These are phyloP conservation scores for Mormyrus hasselquistii DNA, from an alignment of 2,797 vertebrate species.

Conservation along the genomic window DNA sequence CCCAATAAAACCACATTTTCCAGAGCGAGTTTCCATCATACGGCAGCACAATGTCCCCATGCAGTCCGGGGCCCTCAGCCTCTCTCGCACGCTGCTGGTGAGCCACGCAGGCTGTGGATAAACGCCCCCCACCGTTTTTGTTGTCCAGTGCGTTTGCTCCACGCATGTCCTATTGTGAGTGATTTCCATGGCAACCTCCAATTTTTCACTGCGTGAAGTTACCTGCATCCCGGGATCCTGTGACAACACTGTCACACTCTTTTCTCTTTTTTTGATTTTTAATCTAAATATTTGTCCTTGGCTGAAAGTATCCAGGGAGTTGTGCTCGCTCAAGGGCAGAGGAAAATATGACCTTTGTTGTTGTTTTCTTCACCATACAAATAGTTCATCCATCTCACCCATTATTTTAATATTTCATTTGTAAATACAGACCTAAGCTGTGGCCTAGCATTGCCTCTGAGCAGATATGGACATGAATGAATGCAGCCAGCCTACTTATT, in stretches of 20 bases:
- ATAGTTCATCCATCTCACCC: not conserved
- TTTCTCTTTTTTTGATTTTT: not conserved
- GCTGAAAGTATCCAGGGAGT: not conserved
- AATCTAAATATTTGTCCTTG: constrained; percentile 5
- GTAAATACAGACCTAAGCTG: not conserved
- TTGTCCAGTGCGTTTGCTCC: not conserved
- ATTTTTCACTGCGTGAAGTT: constrained; percentile 3
- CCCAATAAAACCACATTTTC: not conserved
- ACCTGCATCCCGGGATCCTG: not conserved
- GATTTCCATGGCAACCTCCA: constrained; percentile 25
- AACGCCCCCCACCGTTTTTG: not conserved
- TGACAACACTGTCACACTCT: not conserved
- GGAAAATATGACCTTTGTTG: not conserved
- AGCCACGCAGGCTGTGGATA: not conserved
- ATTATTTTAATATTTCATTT: not conserved
- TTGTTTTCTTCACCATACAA: not conserved
- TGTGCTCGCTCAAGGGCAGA: not conserved
- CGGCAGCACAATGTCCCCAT: not conserved
- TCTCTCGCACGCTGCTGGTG: not conserved
- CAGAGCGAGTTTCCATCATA: not conserved
- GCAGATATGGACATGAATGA: not conserved
- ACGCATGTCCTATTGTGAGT: constrained; percentile 8
- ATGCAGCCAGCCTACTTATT: not conserved
- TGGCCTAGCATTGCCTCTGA: not conserved
- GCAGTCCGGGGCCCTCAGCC: not conserved